These are phyloP conservation scores for Rynchops niger DNA, from an alignment of 2,113 vertebrate species.

Conservation along the genomic window DNA sequence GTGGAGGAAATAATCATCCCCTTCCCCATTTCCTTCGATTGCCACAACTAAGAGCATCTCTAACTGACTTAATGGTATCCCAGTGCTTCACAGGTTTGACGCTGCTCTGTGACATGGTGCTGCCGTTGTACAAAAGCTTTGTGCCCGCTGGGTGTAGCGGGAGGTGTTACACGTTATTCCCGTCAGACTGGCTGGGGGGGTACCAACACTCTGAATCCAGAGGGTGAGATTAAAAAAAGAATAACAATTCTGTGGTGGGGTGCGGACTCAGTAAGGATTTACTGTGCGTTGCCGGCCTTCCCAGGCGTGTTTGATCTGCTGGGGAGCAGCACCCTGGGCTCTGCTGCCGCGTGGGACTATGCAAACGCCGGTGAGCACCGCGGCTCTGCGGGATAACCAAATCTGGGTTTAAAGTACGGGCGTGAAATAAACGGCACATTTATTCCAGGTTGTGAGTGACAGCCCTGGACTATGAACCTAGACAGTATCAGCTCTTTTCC, in stretches of 20 bases:
- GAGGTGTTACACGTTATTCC: not conserved
- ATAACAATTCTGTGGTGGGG: not conserved
- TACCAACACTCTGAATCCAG: fast-evolving
- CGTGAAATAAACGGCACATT: not conserved
- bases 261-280: not conserved
- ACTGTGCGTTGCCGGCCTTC: fast-evolving
- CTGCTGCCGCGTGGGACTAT: not conserved
- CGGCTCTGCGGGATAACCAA: not conserved
- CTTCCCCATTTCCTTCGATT: not conserved
- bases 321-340: not conserved
- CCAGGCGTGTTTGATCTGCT: no score
- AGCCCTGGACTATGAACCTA: not conserved
- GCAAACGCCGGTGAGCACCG: not conserved
- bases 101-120: not conserved
- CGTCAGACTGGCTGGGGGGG: not conserved
- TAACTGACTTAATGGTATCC: not conserved
- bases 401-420: not conserved
- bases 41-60: not conserved
- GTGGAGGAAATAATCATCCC: not conserved
- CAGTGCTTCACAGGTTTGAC: not conserved
- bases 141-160: fast-evolving
- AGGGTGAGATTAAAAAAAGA: not conserved
- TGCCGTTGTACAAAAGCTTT: not conserved
- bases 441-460: not conserved
- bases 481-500: not conserved